Base-by-base conservation (phyloP, 2,888 invertebrate species). In the Drosophila niveifrons region DNA sequence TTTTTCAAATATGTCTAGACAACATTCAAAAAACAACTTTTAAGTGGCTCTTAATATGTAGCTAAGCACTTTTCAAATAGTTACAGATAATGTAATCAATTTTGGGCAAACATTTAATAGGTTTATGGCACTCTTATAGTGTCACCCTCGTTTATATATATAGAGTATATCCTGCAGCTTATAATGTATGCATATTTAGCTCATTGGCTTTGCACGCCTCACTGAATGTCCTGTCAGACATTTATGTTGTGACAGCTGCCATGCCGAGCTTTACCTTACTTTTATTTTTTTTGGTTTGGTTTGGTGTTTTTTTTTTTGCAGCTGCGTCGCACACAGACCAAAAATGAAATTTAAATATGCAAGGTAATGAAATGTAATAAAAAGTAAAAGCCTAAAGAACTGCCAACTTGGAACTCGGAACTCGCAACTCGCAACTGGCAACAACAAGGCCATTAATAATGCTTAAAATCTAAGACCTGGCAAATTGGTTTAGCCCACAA, bases 381-480 rank as follows among this genome's bases (percentile, higher is more conserved):
- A 65, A 65, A 48, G 56, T 53, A 64, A 69, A 66, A 55, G 57
- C 47, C 59, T 15, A 50, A 29, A 56, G 64, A 59, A 58, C 43
- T 55, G 57, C 50, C 47, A 56, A 52, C 57, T 43, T 46, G 18
- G 53, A 51, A 23, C 28, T 34, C 48, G 50, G 31, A 47, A 31
- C 10, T 34, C 34, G n/a, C 34, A 51, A 23, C 23, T 23, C 23
- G 23, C 39, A 66, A 65, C 56, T 50, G 58, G 29, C 75, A 65
- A 50, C 58, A 68, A 58, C 61, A 28, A 17, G 41, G 47, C 71
- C 77, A 85, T 85, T 81, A 80, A 85, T 85, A 88, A 88, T 80
- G 89, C 87, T 85, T 85, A 88, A 84, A 87, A 83, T 83, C 84
- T 81, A 81, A 85, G 83, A 78, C 87, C 71, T 79, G 80, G 81